These are phyloP conservation scores for Zosterops japonicus DNA, from an alignment of 2,113 vertebrate species.

Conservation along the genomic window DNA sequence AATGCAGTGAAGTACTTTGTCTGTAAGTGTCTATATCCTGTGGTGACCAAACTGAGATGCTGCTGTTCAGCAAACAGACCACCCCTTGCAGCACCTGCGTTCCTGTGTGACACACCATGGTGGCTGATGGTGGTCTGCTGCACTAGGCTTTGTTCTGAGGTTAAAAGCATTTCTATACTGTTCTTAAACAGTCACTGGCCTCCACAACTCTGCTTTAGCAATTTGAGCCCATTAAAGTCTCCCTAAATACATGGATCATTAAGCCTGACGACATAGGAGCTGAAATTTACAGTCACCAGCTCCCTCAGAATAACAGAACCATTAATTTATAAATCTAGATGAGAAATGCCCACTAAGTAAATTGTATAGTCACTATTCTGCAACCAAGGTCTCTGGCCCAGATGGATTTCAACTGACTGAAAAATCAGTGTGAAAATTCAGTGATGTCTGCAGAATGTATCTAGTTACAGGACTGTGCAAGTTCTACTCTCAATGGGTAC, in stretches of 20 bases:
- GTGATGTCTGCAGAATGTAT: neutral
- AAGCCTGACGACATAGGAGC: neutral
- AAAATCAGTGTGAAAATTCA: neutral
- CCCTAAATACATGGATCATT: neutral
- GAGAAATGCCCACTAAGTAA: neutral
- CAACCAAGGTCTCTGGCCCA: neutral
- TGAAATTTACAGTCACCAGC: neutral
- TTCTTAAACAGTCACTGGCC: neutral
- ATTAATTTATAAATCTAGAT: neutral
- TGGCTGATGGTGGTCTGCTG: neutral
- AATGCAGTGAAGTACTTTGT: neutral
- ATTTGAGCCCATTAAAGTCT: neutral
- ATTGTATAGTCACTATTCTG: neutral
- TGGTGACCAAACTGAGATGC: neutral
- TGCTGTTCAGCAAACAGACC: neutral
- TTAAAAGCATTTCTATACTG: neutral
- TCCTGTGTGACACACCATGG: neutral
- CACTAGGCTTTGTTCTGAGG: neutral
- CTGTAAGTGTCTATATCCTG: neutral
- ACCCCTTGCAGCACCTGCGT: neutral
- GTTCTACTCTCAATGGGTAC: neutral
- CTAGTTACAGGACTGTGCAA: neutral
- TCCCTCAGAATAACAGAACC: neutral
- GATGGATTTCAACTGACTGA: neutral
- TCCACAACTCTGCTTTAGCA: neutral